Percentiles rank a stretch among this genome's conserved stretches.
Evolutionary conservation across 2,797 vertebrate genomes (phyloP).

Genomic region (Ficedula albicollis): DNA sequence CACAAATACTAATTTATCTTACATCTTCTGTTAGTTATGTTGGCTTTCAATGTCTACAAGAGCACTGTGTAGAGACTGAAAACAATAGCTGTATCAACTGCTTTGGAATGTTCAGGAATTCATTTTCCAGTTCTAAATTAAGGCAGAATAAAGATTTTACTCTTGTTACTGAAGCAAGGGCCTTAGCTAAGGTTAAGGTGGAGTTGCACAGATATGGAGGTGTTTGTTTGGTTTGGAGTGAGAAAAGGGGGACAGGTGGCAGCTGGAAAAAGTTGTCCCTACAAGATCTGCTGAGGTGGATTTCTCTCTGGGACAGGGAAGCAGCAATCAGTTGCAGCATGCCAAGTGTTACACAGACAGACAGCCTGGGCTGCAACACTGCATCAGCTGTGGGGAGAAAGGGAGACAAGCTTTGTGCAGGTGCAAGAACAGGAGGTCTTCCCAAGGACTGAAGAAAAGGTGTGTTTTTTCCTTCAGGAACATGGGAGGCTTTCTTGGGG

Average conservation of each 20-base stretch:
- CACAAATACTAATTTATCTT: background rate
- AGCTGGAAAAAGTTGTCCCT: background rate
- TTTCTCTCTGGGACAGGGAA: background rate
- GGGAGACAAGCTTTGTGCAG: background rate
- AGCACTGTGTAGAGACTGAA: background rate
- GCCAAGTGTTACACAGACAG: background rate
- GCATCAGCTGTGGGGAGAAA: background rate
- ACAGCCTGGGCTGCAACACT: background rate
- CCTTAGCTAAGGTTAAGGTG: background rate
- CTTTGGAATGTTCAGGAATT: background rate
- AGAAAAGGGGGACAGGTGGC: background rate
- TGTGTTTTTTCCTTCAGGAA: background rate
- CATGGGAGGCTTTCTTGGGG: background rate
- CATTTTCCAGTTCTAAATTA: background rate
- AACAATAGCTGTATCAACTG: background rate
- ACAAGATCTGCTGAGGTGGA: no score
- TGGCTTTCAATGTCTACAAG: background rate
- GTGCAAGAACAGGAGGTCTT: background rate
- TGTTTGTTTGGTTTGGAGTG: background rate
- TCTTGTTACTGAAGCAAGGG: background rate
- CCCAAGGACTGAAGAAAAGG: background rate
- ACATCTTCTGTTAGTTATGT: background rate
- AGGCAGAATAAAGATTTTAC: background rate
- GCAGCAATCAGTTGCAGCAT: accelerated
- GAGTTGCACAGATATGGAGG: background rate